Conservation (phyloP, 1,140 invertebrate species). For the Eupristina koningsbergeri region DNA sequence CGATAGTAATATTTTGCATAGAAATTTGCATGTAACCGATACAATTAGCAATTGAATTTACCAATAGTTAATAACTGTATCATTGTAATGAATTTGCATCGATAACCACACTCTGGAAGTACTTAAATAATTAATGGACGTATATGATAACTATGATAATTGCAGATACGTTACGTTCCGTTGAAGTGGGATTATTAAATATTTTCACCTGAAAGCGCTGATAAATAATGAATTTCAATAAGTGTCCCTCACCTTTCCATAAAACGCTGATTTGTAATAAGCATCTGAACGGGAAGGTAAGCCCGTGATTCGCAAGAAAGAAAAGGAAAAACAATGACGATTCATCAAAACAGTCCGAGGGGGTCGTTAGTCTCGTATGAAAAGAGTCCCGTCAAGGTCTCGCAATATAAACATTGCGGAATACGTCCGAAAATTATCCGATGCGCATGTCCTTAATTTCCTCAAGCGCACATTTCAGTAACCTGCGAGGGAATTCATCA, state of each 20-base stretch:
- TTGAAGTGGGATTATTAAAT: too few relatives aligned
- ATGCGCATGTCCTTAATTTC: constrained; percentile 21
- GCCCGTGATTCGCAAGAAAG: too few relatives aligned
- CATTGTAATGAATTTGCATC: constrained; percentile 20
- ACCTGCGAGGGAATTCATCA: constrained; percentile 39
- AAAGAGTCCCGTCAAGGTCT: not conserved
- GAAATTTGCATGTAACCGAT: not conserved
- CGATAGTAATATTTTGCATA: not conserved
- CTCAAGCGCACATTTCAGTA: not conserved
- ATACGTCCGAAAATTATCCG: not conserved
- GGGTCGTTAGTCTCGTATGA: not conserved
- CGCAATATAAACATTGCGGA: constrained; percentile 18
- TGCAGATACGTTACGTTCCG: too few relatives aligned
- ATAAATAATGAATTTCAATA: too few relatives aligned
- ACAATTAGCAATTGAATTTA: constrained; percentile 2
- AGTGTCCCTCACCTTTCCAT: too few relatives aligned
- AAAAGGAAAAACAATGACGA: not conserved
- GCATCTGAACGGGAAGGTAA: not conserved
- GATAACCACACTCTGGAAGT: not conserved
- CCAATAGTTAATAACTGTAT: not conserved
- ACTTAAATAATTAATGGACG: constrained; percentile 32
- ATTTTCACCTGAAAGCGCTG: too few relatives aligned
- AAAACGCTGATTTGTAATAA: too few relatives aligned
- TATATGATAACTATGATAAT: not conserved
- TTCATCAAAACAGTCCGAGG: not conserved